Percentiles rank a stretch among this genome's conserved stretches.
These are phyloP conservation scores for Paramuricea clavata DNA, from an alignment of 92 coral and sea anemone genomes.

Conservation along the genomic window DNA sequence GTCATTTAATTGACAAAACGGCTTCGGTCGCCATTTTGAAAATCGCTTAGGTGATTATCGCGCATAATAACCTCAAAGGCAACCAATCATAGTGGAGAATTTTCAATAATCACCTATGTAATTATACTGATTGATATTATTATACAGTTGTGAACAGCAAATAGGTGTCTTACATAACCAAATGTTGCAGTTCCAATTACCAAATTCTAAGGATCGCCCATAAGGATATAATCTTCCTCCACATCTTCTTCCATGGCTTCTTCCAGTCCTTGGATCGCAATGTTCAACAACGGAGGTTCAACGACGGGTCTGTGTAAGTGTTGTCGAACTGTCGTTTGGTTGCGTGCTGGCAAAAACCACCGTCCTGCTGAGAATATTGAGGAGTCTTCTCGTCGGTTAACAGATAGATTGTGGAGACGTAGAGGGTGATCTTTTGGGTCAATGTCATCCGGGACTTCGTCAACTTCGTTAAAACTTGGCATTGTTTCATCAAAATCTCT, in stretches of 20 bases:
- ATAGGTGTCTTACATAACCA: too few relatives aligned
- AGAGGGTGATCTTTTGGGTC: constrained; percentile 63
- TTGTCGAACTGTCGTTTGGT: constrained; percentile 65
- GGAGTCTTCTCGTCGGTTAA: constrained; percentile 65
- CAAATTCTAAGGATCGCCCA: neutral
- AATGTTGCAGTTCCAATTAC: too few relatives aligned
- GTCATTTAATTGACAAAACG: too few relatives aligned
- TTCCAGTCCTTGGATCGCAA: neutral
- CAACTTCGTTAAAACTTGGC: constrained; percentile 58
- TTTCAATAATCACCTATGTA: too few relatives aligned
- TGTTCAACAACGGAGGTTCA: neutral
- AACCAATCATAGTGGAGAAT: too few relatives aligned
- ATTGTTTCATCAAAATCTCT: constrained; percentile 39
- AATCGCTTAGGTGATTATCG: too few relatives aligned
- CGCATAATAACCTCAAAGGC: too few relatives aligned
- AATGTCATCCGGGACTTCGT: constrained; percentile 29
- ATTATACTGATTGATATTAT: too few relatives aligned
- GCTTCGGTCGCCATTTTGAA: too few relatives aligned
- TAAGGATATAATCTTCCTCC: neutral
- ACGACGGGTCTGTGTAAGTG: constrained; percentile 53
- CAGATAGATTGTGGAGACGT: constrained; percentile 57
- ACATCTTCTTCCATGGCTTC: neutral
- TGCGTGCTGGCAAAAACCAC: constrained; percentile 69
- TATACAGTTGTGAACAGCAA: too few relatives aligned
- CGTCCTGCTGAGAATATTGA: constrained; percentile 58